Percentiles rank a stretch among this genome's conserved stretches.
These are phyloP conservation scores for Trachelus iudaicus DNA, from an alignment of 2,888 invertebrate genomes.

Conservation along the genomic window DNA sequence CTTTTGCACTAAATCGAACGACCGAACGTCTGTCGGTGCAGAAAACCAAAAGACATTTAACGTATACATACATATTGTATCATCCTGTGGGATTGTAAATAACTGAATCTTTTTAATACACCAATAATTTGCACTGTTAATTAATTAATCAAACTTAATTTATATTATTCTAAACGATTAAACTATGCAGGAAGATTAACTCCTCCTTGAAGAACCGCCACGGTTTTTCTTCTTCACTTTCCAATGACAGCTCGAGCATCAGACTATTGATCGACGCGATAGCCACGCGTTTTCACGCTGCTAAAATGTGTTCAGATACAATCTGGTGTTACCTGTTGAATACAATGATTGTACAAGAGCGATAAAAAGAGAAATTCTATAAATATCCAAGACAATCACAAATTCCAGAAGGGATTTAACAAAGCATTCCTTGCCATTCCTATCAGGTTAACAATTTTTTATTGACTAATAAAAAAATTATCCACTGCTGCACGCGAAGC, in stretches of 20 bases:
- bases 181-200: background rate
- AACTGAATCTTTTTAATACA: background rate
- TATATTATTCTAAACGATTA: background rate
- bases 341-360: background rate
- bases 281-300: background rate
- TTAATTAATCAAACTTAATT: background rate
- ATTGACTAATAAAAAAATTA: too few species aligned
- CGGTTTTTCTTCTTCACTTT: background rate
- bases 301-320: background rate
- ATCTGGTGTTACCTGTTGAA: background rate
- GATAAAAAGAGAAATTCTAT: too few species aligned
- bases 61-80: background rate
- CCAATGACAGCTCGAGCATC: background rate
- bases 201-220: background rate
- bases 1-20: background rate
- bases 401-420: background rate
- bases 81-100: background rate
- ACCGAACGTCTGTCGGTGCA: background rate
- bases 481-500: too few species aligned
- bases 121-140: background rate
- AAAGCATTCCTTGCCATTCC: background rate
- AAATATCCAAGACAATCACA: background rate
- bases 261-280: background rate
- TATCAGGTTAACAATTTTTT: slow-evolving; percentile 1
- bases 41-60: background rate